These are phyloP conservation scores for Leucopsar rothschildi DNA, from an alignment of 2,113 vertebrate species.

Conservation along the genomic window DNA sequence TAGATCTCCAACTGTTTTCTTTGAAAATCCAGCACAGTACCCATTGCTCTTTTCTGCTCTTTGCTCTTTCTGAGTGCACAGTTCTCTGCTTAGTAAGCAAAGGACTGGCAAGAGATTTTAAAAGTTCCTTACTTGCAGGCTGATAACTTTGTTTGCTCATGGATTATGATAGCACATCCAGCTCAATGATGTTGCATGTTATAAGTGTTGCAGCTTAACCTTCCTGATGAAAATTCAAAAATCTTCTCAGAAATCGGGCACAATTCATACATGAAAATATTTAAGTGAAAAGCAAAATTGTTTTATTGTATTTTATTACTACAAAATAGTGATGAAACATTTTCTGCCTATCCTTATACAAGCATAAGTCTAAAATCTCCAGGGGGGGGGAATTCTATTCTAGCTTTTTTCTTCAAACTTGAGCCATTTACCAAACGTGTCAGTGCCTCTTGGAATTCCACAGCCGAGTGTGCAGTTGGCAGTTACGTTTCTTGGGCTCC, in stretches of 20 bases:
- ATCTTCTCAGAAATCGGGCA: not conserved
- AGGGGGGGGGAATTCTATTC: not conserved
- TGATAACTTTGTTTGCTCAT: not conserved
- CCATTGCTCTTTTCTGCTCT: not conserved
- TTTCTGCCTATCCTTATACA: not conserved
- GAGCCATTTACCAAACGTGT: not conserved
- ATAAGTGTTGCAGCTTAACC: not conserved
- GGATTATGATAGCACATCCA: not conserved
- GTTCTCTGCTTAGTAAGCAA: not conserved
- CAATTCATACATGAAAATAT: not conserved
- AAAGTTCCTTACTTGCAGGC: not conserved
- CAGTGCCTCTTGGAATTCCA: not conserved
- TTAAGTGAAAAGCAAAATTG: not conserved
- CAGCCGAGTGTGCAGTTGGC: not conserved
- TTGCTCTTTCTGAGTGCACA: not conserved
- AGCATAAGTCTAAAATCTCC: not conserved
- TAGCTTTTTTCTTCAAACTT: not conserved
- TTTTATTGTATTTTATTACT: not conserved
- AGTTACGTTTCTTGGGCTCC: not conserved
- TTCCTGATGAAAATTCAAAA: not conserved
- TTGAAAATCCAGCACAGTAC: not conserved
- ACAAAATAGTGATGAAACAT: not conserved
- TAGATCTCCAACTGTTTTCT: not conserved
- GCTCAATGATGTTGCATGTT: not conserved
- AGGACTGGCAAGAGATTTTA: fast-evolving